Evolutionary conservation across 2,888 invertebrate species (phyloP).

Genomic region (Xylota segnis): DNA sequence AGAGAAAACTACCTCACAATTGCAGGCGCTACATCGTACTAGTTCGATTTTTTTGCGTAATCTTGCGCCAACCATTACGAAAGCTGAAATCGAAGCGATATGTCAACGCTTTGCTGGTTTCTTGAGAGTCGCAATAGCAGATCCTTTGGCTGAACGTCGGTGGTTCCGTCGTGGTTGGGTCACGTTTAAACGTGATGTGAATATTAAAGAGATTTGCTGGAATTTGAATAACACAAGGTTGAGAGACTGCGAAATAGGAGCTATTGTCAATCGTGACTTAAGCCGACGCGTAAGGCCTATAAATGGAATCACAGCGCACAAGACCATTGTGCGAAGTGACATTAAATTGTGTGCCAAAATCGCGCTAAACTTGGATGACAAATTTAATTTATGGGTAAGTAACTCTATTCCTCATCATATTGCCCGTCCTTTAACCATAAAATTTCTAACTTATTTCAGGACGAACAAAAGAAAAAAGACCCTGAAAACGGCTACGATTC

Average conservation of each 20-base stretch:
- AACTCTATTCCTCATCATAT: neutral
- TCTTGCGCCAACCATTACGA: slow-evolving; percentile 97
- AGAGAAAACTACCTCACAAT: slow-evolving; percentile 85
- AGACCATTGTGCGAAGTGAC: slow-evolving; percentile 94
- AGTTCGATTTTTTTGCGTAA: slow-evolving; percentile 98
- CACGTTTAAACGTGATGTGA: slow-evolving; percentile 97
- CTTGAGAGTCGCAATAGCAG: slow-evolving; percentile 97
- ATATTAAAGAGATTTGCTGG: slow-evolving; percentile 99
- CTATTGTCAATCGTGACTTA: slow-evolving; percentile 97
- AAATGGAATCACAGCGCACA: slow-evolving; percentile 95
- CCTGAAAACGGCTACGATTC: slow-evolving; percentile 67
- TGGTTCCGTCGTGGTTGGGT: slow-evolving; percentile 99
- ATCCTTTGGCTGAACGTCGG: slow-evolving; percentile 97
- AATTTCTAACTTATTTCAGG: slow-evolving; percentile 12
- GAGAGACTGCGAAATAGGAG: slow-evolving; percentile 86
- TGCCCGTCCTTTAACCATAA: neutral
- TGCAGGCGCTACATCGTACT: slow-evolving; percentile 95
- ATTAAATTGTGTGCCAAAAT: slow-evolving; percentile 96
- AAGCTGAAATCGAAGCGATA: slow-evolving; percentile 98
- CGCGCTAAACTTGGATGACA: slow-evolving; percentile 94
- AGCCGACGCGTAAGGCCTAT: slow-evolving; percentile 96
- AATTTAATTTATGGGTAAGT: slow-evolving; percentile 91
- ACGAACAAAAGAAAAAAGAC: slow-evolving; percentile 50
- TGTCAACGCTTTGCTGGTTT: slow-evolving; percentile 97
- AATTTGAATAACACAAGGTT: slow-evolving; percentile 96